Conservation (phyloP, 2,113 vertebrate species). For the Corvus moneduloides region DNA sequence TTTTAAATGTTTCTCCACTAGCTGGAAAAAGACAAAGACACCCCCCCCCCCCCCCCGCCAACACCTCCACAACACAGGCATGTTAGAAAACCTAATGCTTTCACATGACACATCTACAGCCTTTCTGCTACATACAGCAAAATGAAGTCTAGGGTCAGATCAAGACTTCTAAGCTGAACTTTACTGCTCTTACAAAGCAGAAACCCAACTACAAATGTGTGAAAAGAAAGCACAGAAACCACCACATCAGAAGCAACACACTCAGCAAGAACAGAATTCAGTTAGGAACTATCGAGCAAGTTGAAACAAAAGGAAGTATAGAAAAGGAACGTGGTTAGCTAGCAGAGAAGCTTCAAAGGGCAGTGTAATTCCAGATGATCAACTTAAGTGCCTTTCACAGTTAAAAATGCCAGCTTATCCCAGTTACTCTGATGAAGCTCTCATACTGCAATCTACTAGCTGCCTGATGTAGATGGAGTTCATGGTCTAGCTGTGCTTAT, state of each 20-base stretch:
- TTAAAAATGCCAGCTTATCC: background rate
- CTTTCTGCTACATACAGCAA: background rate
- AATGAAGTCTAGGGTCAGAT: background rate
- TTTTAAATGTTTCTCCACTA: background rate
- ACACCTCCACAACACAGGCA: background rate
- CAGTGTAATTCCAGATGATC: background rate
- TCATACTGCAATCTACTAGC: background rate
- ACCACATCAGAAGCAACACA: background rate
- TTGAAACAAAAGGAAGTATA: background rate
- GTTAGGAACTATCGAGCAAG: background rate
- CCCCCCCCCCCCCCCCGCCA: rapidly evolving
- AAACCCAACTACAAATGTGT: background rate
- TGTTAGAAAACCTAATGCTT: background rate
- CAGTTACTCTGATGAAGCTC: background rate
- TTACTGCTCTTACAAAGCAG: background rate
- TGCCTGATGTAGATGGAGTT: background rate
- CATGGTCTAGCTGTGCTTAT: background rate
- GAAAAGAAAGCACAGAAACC: background rate
- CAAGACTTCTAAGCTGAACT: background rate
- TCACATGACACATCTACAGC: background rate
- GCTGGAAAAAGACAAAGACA: background rate
- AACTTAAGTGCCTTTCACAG: background rate
- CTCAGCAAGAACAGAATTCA: background rate
- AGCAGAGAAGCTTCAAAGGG: background rate
- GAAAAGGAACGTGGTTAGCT: background rate